Evolutionary conservation across 2,113 vertebrate species (phyloP).

Genomic region (Notarius lentiginosus): DNA sequence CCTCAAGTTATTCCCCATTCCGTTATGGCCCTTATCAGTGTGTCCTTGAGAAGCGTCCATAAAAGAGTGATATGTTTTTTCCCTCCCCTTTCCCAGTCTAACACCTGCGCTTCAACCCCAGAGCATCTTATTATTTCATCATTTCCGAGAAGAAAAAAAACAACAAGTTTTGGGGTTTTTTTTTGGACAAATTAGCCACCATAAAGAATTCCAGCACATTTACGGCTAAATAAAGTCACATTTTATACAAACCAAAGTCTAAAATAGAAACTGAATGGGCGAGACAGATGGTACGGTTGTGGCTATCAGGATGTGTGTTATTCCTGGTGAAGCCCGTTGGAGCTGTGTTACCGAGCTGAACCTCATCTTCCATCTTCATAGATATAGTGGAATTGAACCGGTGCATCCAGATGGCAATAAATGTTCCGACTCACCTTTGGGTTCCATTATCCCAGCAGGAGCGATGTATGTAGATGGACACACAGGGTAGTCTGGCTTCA

Average conservation of each 20-base stretch:
- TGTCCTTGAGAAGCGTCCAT: conserved; percentile 35
- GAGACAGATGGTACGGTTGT: conserved; percentile 30
- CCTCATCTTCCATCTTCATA: conserved; percentile 25
- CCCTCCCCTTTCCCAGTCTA: not conserved
- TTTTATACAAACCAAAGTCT: not conserved
- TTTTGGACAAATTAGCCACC: too few species aligned
- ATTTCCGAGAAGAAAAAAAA: conserved; percentile 6
- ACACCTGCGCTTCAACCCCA: conserved; percentile 33
- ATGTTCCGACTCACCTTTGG: conserved; percentile 33
- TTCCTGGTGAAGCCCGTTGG: conserved; percentile 20
- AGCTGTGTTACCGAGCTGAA: conserved; percentile 21
- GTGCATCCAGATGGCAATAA: conserved; percentile 32
- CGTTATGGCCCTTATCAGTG: conserved; percentile 33
- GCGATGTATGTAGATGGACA: not conserved
- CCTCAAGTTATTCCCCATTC: conserved; percentile 30
- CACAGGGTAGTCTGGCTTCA: not conserved
- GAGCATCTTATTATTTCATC: not conserved
- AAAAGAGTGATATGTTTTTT: conserved; percentile 19
- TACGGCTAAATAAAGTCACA: not conserved
- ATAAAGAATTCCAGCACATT: not conserved
- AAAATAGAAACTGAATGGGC: not conserved
- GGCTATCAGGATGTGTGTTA: not conserved
- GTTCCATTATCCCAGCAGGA: conserved; percentile 14
- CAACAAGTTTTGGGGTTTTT: too few species aligned
- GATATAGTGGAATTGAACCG: conserved; percentile 27